Evolutionary conservation across 2,797 vertebrate genomes (phyloP).

Genomic region (Protonibea diacanthus): DNA sequence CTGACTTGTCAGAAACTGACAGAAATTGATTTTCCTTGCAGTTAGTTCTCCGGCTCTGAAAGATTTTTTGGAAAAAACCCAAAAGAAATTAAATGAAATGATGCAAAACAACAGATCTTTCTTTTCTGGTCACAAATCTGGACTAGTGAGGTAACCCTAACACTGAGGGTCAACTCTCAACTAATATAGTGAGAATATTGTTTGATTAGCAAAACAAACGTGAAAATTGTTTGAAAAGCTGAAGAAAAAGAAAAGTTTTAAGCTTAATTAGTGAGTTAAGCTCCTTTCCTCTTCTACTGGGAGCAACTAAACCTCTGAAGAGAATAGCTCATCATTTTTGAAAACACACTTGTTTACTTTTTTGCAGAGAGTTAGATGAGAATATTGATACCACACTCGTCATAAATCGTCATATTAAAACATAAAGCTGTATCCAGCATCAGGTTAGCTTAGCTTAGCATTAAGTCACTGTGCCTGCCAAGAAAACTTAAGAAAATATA

Average conservation of each 20-base stretch:
- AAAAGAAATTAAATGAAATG: not conserved
- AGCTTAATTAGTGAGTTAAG: not conserved
- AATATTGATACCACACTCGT: not conserved
- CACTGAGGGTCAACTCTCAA: too few species aligned
- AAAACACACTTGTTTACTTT: not conserved
- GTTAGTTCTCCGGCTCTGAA: constrained; percentile 32
- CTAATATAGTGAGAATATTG: not conserved
- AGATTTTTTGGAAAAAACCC: not conserved
- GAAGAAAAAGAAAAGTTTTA: too few species aligned
- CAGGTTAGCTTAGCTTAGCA: not conserved
- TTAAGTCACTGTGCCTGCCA: not conserved
- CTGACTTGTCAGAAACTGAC: constrained; percentile 51
- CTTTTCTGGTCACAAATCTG: constrained; percentile 5
- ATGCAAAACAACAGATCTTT: constrained; percentile 4
- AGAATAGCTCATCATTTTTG: not conserved
- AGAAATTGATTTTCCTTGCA: constrained; percentile 56
- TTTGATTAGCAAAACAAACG: not conserved
- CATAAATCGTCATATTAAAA: too few species aligned
- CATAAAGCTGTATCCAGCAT: not conserved
- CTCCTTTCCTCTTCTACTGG: not conserved
- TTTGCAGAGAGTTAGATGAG: not conserved
- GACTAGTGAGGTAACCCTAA: not conserved
- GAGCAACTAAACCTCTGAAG: not conserved
- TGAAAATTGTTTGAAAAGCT: not conserved
- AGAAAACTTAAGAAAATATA: not conserved